phyloP scores from a whole-genome alignment of 2,113 vertebrate genomes.

The Chaetorhynchus papuensis region DNA sequence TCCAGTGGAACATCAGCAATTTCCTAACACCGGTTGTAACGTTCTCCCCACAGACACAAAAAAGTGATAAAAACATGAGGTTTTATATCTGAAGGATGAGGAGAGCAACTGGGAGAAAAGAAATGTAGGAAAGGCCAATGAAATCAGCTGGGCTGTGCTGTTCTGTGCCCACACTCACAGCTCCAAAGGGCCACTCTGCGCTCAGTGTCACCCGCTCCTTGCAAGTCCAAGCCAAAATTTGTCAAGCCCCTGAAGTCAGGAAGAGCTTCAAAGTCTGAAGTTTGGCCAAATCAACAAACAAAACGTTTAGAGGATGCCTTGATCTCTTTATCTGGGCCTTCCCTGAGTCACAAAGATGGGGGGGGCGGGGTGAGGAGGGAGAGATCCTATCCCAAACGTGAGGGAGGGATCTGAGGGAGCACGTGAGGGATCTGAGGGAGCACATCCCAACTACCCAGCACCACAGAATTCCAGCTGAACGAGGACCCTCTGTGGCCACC shows the following conservation, averaged over 20 bases:
- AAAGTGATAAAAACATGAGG: neutral
- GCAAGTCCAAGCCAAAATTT: neutral
- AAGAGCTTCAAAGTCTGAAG: neutral
- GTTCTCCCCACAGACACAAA: neutral
- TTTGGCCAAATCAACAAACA: neutral
- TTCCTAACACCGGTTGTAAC: neutral
- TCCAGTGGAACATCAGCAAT: neutral
- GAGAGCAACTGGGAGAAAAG: neutral
- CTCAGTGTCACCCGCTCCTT: fast-evolving
- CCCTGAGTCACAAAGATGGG: neutral
- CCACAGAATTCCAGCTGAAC: neutral
- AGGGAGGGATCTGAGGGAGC: neutral
- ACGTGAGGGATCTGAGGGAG: neutral
- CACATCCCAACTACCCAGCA: fast-evolving
- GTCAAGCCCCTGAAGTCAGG: neutral
- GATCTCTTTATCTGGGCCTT: neutral
- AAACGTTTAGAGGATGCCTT: neutral
- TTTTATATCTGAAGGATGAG: neutral
- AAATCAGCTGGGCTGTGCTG: neutral
- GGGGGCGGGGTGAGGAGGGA: neutral
- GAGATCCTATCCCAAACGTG: neutral
- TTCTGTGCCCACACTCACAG: neutral
- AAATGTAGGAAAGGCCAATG: neutral
- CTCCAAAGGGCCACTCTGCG: neutral
- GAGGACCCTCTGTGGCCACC: neutral